Base-by-base conservation (phyloP, 2,797 vertebrate genomes). In the Anolis apletophallus region DNA sequence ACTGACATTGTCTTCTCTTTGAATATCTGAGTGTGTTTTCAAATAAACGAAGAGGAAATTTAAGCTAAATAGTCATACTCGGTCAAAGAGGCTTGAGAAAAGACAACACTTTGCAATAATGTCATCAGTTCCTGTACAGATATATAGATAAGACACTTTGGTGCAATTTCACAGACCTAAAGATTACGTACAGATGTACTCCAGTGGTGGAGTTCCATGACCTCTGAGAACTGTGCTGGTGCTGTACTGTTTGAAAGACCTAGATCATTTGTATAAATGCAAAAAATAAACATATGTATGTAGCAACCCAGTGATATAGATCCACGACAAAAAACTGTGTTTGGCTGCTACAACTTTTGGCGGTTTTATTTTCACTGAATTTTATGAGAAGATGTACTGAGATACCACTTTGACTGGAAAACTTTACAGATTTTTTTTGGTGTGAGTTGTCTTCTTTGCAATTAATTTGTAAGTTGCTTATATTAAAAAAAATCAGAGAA, bases 391-490 rank as follows among this genome's bases (percentile, higher is more conserved):
- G 40, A 11, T 52, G 23, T n/a, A 14, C 34, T 50, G 76, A 71
- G 75, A 32, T 23, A 85, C 19, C 52, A 36, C 64, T 69, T 85
- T 23, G 64, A 23, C 10, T 40, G 36, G 29, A 85, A 85, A 79
- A 29, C 32, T 16, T 10, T 64, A 26, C 16, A 19, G n/a, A 5
- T 13, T 54, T 26, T 23, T 46, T 40, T n/a, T n/a, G n/a, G n/a
- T n/a, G n/a, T 73, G 12, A 10, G 5, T 50, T 52, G 1, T 32
- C 11, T 14, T 61, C 11, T 67, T 1, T 36, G 29, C 23, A 52
- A 14, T n/a, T 23, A 23, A 26, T 75, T 72, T 75, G 6, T 46
- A 68, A 19, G 23, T 68, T 32, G 5, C 13, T 32, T n/a, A 16
- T 55, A 46, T 8, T 16, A 57, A 68, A 26, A 84, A 77, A 40